Base-by-base conservation (phyloP, 1,140 invertebrate genomes). In the Myzus persicae region DNA sequence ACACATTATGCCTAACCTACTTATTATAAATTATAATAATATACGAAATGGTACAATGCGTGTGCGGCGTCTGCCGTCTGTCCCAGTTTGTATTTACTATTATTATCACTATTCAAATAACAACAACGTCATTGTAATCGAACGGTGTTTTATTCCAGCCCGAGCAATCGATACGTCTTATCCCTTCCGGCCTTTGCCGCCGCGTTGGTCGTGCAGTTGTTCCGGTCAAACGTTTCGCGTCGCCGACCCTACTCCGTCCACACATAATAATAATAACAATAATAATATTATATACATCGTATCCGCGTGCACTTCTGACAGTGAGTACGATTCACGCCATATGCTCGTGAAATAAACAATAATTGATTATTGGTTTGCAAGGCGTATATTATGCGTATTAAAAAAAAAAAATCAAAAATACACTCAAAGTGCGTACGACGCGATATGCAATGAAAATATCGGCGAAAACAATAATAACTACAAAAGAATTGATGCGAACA, bases 221-320 rank as follows among this genome's bases (percentile, higher is more conserved):
- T 88, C 87, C 87, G 87, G 87, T 88, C 87, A 51, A 88, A 88
- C 44, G 22, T 38, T 88, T 36, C 44, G 31, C n/a, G 44, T 36
- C 84, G 40, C 44, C 2, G 87, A 51, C 87, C 87, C 44, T 46
- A 87, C 44, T 48, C 44, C 85, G 31, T 48, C 44, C 18, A 18
- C 5, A 76, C 18, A 18, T n/a, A 67, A 24, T 67, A 67, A 31
- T 67, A n/a, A n/a, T n/a, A n/a, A n/a, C 9, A 31, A 31, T 48
- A 48, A 48, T 46, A 46, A 59, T 59, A 59, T 31, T 51, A 54
- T 9, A 36, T 76, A 76, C 31, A 76, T 76, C 31, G 44, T 36
- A n/a, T 46, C 44, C 6, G 31, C 20, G 42, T 46, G 31, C n/a
- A 85, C 20, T 85, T 31, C 84, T 44, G 26, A 85, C 84, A 85